A percentile compares a stretch with the other conserved stretches of the same genome.
phyloP scores from a whole-genome alignment of 1,140 invertebrate species.

The Meteorus sp. region DNA sequence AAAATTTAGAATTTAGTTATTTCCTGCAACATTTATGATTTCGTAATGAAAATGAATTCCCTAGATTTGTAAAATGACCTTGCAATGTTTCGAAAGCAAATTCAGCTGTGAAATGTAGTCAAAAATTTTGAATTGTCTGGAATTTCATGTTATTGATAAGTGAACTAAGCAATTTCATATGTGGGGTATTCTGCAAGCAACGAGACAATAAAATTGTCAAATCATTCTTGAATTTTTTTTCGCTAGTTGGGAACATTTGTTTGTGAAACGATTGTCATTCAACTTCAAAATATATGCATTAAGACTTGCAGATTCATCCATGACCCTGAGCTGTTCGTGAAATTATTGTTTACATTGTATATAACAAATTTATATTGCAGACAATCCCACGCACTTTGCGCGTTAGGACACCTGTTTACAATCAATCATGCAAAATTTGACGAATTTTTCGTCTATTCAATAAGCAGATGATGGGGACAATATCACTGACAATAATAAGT shows the following conservation, averaged over 20 bases:
- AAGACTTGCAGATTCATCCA: background rate
- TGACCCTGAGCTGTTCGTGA: background rate
- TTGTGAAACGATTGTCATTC: conserved; percentile 13
- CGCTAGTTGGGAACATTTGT: background rate
- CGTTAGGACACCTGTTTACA: conserved; percentile 27
- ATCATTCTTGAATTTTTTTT: background rate
- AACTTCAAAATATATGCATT: background rate
- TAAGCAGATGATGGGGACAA: background rate
- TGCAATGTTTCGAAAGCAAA: no score
- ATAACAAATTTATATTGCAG: background rate
- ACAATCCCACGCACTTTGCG: background rate
- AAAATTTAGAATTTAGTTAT: no score
- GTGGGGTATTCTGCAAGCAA: no score
- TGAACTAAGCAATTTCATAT: no score
- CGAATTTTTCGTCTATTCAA: background rate
- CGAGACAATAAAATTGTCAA: no score
- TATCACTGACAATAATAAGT: background rate
- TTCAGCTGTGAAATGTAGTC: no score
- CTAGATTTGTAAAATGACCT: no score
- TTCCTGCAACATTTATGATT: no score
- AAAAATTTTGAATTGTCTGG: no score
- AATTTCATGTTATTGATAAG: no score
- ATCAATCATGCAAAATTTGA: conserved; percentile 29
- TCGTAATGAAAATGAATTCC: no score
- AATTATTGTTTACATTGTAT: background rate